Base-by-base conservation (phyloP, 2,888 invertebrate species). In the Agriopis aurantiaria region DNA sequence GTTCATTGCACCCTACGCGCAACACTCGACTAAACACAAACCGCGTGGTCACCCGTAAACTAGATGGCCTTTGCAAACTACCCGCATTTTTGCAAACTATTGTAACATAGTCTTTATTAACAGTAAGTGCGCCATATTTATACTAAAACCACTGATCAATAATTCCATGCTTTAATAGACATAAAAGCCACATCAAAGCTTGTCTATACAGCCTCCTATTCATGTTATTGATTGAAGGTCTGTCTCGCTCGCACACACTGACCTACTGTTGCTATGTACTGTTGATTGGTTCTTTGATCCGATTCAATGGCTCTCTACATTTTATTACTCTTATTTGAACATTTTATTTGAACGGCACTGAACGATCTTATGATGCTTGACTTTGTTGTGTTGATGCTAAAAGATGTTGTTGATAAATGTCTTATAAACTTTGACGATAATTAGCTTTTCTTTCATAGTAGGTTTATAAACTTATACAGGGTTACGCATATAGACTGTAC, bases 31-130 rank as follows among this genome's bases (percentile, higher is more conserved):
- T 87, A 82, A 84, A 79, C 79, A 73, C 79, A 74, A 72, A 46
- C 79, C 79, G 83, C 77, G 76, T 75, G 56, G 73, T 68, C 72
- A 80, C 78, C 74, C 80, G 80, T 84, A 79, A 85, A 85, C 82
- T 82, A 77, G 85, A 78, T 80, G 80, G 80, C 84, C 82, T 86
- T 86, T 81, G 72, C 71, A 57, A 73, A 81, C 85, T 87, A 88
- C 85, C 88, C 85, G 63, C 84, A 82, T 78, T 82, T 63, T 57
- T 17, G 17, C 33, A 33, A 43, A 56, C 59, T n/a, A 55, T 55
- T 33, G 1, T 17, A 8, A 51, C 12, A 55, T 3, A 10, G 51
- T 14, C 8, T 17, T 51, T 17, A 9, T 17, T 17, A 51, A 51
- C 41, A n/a, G 53, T 11, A 7, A 10, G 8, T 40, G 55, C n/a